A percentile compares a stretch with the other conserved stretches of the same genome.
phyloP scores from a whole-genome alignment of 2,888 invertebrate species.

The Pterostichus niger region DNA sequence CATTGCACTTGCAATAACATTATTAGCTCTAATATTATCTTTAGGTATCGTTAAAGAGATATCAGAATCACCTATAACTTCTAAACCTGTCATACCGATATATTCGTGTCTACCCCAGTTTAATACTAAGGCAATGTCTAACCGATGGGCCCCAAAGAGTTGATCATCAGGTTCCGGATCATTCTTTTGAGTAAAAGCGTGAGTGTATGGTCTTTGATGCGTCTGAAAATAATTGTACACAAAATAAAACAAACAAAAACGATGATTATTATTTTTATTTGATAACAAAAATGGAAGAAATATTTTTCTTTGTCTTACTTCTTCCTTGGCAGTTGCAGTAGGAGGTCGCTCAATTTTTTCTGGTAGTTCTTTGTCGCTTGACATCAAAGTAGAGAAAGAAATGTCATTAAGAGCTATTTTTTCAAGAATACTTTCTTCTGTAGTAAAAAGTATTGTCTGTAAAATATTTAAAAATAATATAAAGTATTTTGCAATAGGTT shows the following conservation, averaged over 20 bases:
- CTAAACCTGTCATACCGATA: conserved; percentile 81
- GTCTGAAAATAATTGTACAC: conserved; percentile 25
- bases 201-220: conserved; percentile 59
- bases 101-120: conserved; percentile 83
- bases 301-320: conserved; percentile 71
- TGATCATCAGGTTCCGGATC: conserved; percentile 7
- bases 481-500: neutral
- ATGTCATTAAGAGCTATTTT: conserved; percentile 79
- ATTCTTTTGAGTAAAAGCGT: conserved; percentile 58
- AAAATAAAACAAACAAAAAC: conserved; percentile 61
- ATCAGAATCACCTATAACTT: conserved; percentile 78
- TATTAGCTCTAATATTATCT: conserved; percentile 71
- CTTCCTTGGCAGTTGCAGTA: conserved; percentile 79
- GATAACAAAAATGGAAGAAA: too few relatives aligned
- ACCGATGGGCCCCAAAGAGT: conserved; percentile 73
- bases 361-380: conserved; percentile 71
- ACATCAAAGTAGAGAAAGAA: conserved; percentile 76
- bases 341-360: conserved; percentile 79
- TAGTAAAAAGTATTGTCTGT: conserved; percentile 92
- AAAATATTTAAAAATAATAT: conserved; percentile 70
- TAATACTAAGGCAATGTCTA: conserved; percentile 81
- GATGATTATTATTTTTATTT: neutral
- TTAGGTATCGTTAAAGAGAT: conserved; percentile 70
- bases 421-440: conserved; percentile 86
- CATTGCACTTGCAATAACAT: conserved; percentile 73